phyloP scores from a whole-genome alignment of 37 sponge, comb jelly and placozoan species.

The Sycon ciliatum region DNA sequence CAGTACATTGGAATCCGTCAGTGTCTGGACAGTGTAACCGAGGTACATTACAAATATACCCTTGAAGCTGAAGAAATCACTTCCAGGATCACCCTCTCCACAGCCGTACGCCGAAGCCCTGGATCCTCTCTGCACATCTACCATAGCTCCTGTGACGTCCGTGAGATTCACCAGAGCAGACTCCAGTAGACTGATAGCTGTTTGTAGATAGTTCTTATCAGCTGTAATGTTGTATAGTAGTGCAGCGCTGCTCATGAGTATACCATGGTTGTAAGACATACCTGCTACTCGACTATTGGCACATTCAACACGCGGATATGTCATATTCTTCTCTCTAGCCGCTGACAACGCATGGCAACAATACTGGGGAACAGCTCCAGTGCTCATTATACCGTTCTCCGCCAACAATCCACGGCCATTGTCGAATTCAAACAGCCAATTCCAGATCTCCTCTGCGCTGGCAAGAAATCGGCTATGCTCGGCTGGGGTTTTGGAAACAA shows the following conservation, averaged over 20 bases:
- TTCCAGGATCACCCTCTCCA: slow-evolving; percentile 27
- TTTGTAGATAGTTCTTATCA: slow-evolving; percentile 24
- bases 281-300: slow-evolving; percentile 19
- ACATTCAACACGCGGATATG: not conserved
- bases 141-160: slow-evolving; percentile 21
- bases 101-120: slow-evolving; percentile 11
- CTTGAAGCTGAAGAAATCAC: slow-evolving; percentile 41
- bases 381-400: slow-evolving; percentile 26
- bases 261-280: slow-evolving; percentile 45
- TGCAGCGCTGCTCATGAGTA: slow-evolving; percentile 40
- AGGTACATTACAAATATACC: slow-evolving; percentile 40
- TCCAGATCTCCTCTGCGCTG: slow-evolving; percentile 18
- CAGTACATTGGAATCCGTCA: slow-evolving; percentile 16
- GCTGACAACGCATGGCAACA: slow-evolving; percentile 25
- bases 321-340: not conserved
- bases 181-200: slow-evolving; percentile 20
- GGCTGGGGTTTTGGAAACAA: slow-evolving; percentile 21
- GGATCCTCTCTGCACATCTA: slow-evolving; percentile 24
- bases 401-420: slow-evolving; percentile 35
- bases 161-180: slow-evolving; percentile 38
- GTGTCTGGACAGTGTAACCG: slow-evolving; percentile 21
- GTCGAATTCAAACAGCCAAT: slow-evolving; percentile 39
- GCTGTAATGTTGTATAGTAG: slow-evolving; percentile 33
- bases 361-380: slow-evolving; percentile 35
- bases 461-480: not conserved